phyloP scores from a whole-genome alignment of 2,797 vertebrate genomes.

The Mus spretus region DNA sequence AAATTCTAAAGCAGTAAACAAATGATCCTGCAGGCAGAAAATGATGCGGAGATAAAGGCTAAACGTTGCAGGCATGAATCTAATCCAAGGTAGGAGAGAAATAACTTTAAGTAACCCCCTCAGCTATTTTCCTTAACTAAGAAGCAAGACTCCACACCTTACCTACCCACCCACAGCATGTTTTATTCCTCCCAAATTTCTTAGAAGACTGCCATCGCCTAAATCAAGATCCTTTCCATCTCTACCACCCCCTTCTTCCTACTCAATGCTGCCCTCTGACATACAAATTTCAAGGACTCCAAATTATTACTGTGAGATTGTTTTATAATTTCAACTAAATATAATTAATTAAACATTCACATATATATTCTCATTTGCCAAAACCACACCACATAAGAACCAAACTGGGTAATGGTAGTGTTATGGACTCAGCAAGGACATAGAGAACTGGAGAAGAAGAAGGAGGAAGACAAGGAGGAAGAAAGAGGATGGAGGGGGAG shows the following conservation, averaged over 20 bases:
- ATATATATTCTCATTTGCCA: not conserved
- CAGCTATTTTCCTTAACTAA: not conserved
- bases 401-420: not conserved
- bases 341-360: not conserved
- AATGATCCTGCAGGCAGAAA: not conserved
- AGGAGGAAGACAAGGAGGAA: not conserved
- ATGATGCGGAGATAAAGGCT: not conserved
- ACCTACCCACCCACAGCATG: not conserved
- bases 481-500: no score
- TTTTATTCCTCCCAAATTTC: not conserved
- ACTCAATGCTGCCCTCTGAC: not conserved
- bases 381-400: not conserved
- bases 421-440: not conserved
- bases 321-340: not conserved
- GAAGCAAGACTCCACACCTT: not conserved
- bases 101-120: not conserved
- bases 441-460: not conserved
- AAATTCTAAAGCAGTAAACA: constrained; percentile 45
- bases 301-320: not conserved
- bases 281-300: not conserved
- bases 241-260: not conserved
- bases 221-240: not conserved
- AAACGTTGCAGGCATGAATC: not conserved
- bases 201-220: not conserved
- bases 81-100: not conserved